A percentile compares a stretch with the other conserved stretches of the same genome.
Conservation (phyloP, 2,797 vertebrate species). For the Neomorphus geoffroyi region DNA sequence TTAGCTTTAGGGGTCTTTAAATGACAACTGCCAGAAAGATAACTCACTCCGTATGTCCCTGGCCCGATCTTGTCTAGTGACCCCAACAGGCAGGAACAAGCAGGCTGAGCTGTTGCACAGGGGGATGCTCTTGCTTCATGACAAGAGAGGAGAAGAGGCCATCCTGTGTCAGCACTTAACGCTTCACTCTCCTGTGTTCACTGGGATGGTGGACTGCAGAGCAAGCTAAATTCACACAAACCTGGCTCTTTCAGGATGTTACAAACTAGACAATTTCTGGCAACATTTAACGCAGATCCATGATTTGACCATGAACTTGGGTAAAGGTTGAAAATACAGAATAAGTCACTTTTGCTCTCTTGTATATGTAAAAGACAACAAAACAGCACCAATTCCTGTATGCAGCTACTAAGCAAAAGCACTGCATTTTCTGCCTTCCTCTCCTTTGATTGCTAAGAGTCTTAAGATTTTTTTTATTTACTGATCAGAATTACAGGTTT, state of each 20-base stretch:
- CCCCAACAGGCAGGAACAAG: background rate
- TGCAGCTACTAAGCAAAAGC: background rate
- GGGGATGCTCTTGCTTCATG: background rate
- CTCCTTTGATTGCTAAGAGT: background rate
- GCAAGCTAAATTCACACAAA: background rate
- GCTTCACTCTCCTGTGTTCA: fast-evolving
- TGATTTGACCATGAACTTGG: background rate
- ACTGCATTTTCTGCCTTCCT: background rate
- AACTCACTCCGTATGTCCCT: background rate
- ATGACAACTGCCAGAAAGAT: background rate
- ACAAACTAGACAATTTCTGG: background rate
- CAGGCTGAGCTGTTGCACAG: background rate
- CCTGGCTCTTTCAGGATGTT: background rate
- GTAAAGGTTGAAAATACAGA: background rate
- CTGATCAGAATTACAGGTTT: background rate
- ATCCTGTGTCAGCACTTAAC: background rate
- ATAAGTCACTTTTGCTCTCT: background rate
- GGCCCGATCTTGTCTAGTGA: background rate
- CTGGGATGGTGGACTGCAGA: background rate
- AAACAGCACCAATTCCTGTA: background rate
- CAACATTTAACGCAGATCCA: background rate
- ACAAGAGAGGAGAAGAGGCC: background rate
- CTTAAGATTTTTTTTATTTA: background rate
- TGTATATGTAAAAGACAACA: background rate
- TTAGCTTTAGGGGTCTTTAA: background rate